These are phyloP conservation scores for Sisor rabdophorus DNA, from an alignment of 2,113 vertebrate genomes.

Conservation along the genomic window DNA sequence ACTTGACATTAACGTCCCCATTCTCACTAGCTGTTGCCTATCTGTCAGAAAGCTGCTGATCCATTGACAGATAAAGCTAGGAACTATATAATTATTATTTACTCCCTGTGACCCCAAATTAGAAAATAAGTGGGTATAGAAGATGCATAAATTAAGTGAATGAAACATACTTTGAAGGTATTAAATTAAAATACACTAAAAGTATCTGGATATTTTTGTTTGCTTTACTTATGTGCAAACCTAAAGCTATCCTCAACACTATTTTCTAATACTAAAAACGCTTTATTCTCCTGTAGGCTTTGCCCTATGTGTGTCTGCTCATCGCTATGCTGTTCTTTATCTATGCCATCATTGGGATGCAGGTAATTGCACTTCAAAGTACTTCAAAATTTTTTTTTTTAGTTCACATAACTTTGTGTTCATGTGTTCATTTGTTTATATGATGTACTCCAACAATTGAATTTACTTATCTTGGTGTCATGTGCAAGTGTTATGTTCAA, in stretches of 20 bases:
- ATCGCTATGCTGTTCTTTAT: slow-evolving; percentile 99
- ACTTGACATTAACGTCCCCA: not conserved
- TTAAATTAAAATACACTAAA: not conserved
- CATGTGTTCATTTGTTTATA: too few species aligned
- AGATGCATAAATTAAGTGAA: not conserved
- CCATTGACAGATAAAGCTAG: too few species aligned
- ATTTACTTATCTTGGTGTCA: too few species aligned
- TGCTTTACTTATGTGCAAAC: not conserved
- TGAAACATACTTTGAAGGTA: not conserved
- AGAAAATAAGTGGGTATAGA: too few species aligned
- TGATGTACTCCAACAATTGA: too few species aligned
- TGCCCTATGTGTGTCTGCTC: slow-evolving; percentile 95
- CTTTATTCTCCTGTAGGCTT: slow-evolving; percentile 69
- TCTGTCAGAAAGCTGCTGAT: too few species aligned
- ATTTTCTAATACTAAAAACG: not conserved
- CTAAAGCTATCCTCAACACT: too few species aligned
- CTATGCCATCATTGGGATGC: slow-evolving; percentile 98
- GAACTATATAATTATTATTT: too few species aligned
- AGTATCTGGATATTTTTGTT: not conserved
- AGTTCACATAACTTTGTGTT: too few species aligned
- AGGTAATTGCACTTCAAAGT: slow-evolving; percentile 68
- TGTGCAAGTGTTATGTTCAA: too few species aligned
- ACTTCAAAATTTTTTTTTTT: not conserved
- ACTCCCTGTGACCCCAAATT: too few species aligned
- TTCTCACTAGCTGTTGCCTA: too few species aligned